These are phyloP conservation scores for Oreocharis arfaki DNA, from an alignment of 2,113 vertebrate genomes.

Conservation along the genomic window DNA sequence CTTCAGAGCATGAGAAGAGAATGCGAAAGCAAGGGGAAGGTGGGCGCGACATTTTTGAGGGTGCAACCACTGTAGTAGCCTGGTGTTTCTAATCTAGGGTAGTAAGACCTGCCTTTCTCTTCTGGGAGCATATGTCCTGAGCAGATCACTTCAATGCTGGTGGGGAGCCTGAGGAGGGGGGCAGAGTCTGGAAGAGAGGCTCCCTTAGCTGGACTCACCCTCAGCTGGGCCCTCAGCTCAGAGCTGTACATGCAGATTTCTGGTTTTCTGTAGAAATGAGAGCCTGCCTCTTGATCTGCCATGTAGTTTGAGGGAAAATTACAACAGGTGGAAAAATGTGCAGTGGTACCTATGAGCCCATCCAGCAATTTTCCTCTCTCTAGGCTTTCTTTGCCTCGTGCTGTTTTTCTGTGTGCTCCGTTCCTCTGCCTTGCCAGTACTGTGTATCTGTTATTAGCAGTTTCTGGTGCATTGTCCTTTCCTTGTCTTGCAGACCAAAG, in stretches of 20 bases:
- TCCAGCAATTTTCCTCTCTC: background rate
- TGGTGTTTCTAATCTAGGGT: background rate
- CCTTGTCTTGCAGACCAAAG: constrained; percentile 61
- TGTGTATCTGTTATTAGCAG: background rate
- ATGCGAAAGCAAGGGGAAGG: background rate
- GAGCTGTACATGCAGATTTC: background rate
- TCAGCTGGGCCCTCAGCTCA: background rate
- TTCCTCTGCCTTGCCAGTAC: background rate
- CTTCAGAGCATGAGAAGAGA: background rate
- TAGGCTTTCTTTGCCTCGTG: background rate
- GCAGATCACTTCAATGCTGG: background rate
- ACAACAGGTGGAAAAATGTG: background rate
- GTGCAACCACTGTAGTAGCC: background rate
- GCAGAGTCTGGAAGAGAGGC: background rate
- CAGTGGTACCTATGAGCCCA: background rate
- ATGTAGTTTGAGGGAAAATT: background rate
- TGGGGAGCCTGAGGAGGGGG: background rate
- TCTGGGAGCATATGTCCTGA: background rate
- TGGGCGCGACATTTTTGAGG: background rate
- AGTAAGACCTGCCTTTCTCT: background rate
- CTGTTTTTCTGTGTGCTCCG: background rate
- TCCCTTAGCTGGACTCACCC: background rate
- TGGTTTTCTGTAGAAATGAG: background rate
- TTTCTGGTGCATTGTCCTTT: background rate
- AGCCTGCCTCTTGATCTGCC: background rate